These are phyloP conservation scores for Craseonycteris thonglongyai DNA, from an alignment of 2,113 vertebrate species.

Conservation along the genomic window DNA sequence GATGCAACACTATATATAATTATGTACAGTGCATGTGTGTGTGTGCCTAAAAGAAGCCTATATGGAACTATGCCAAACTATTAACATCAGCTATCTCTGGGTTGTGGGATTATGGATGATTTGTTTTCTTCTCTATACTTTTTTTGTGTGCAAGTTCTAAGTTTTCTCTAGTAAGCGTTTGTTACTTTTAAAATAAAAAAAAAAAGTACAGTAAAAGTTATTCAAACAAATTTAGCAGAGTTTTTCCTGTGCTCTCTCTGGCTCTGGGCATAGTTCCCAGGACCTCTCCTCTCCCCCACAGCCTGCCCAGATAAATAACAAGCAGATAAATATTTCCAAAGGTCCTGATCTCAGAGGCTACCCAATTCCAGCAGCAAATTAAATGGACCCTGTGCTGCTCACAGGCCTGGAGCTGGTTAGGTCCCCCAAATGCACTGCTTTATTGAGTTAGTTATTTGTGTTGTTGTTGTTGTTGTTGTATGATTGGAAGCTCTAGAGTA, in stretches of 20 bases:
- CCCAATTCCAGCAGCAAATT: slow-evolving; percentile 58
- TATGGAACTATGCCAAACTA: not conserved
- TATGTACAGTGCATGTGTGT: not conserved
- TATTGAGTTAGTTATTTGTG: no score
- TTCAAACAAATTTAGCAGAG: slow-evolving; percentile 52
- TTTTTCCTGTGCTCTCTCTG: slow-evolving; percentile 41
- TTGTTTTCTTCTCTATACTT: slow-evolving; percentile 23
- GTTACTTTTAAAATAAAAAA: slow-evolving; percentile 47
- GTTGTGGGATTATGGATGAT: not conserved
- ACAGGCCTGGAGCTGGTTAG: not conserved
- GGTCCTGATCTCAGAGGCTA: slow-evolving; percentile 62
- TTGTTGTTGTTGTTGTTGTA: no score
- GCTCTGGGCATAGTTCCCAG: slow-evolving; percentile 67
- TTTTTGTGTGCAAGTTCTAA: not conserved
- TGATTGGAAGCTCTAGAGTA: not conserved
- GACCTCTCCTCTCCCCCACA: slow-evolving; percentile 41
- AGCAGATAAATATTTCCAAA: slow-evolving; percentile 67
- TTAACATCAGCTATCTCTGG: not conserved
- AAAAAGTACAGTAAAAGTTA: slow-evolving; percentile 58
- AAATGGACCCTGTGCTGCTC: slow-evolving; percentile 44
- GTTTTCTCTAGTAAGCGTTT: slow-evolving; percentile 43
- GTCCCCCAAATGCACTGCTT: not conserved
- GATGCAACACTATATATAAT: not conserved
- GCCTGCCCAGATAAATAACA: slow-evolving; percentile 64
- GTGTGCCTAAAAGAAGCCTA: not conserved